Evolutionary conservation across 2,888 invertebrate species (phyloP), one percentile per base, ranked within the genome.

Genomic region (Pycnomerus fuliginosus): DNA sequence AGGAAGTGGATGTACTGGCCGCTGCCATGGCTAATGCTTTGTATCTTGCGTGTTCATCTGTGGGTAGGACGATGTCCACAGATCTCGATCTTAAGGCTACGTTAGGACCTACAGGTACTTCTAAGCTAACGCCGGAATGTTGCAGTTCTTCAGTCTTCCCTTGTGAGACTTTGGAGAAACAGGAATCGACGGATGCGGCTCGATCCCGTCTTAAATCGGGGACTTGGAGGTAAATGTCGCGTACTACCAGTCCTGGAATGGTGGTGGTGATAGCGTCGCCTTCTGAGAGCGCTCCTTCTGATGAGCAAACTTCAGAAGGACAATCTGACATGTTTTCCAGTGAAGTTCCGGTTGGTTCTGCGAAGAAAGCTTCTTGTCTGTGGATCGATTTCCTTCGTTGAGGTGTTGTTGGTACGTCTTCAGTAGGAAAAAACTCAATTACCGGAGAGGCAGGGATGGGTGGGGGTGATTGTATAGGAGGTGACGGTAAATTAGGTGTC

Each of bases 141-240:
- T 79, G 75, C 52, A 87, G 65, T 64, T 87, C 84, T 61, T 84
- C 84, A 12, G 85, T 83, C 68, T 85, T 82, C 39, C 80, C 81
- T 51, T 80, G 80, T 31, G 87, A 84, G 35, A 86, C 80, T 73
- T 87, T 86, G 43, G 87, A 83, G 70, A 90, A 91, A 65, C 89
- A 87, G 11, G 90, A 90, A 68, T 91, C 91, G 1, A 92, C 90
- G 0, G 90, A 90, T 17, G 90, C 90, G 11, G 91, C 91, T 11
- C 91, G 82, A 66, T 90, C 90, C 15, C 90, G 80, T 67, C 85
- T 87, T 53, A 90, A 70, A 61, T 90, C 89, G 24, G 91, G 91
- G 47, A 91, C 91, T 43, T 87, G 82, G 5, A 67, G 56, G 48
- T 66, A 65, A 23, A 71, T 71, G 51, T 72, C 71, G 20, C 67